Percentiles rank a stretch among this genome's conserved stretches.
phyloP scores from a whole-genome alignment of 2,888 invertebrate species.

The Ctena decussata region DNA sequence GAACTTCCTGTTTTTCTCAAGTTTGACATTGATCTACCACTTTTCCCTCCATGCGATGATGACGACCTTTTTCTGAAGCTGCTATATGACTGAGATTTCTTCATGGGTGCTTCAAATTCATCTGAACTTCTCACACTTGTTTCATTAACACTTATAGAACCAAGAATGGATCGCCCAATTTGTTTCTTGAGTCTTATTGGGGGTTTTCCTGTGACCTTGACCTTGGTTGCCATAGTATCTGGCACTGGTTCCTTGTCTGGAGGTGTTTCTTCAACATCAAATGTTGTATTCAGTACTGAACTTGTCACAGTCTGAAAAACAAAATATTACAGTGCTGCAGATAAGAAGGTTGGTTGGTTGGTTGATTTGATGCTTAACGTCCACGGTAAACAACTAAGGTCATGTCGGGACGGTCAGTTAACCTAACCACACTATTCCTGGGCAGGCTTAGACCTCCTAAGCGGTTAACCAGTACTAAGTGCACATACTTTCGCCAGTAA shows the following conservation, averaged over 20 bases:
- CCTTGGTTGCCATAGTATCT: neutral
- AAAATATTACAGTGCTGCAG: neutral
- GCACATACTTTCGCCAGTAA: too few relatives aligned
- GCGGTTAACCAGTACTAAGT: too few relatives aligned
- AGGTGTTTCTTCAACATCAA: slow-evolving; percentile 35
- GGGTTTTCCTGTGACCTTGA: slow-evolving; percentile 29
- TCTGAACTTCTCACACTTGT: slow-evolving; percentile 59
- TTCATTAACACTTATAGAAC: slow-evolving; percentile 27
- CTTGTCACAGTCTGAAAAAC: slow-evolving; percentile 39
- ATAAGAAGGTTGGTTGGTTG: too few relatives aligned
- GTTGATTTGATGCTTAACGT: too few relatives aligned
- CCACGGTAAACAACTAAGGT: too few relatives aligned
- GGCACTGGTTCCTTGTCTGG: neutral
- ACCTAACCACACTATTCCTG: too few relatives aligned
- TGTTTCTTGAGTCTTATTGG: slow-evolving; percentile 17
- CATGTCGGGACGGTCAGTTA: too few relatives aligned
- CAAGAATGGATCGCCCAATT: slow-evolving; percentile 18
- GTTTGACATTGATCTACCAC: slow-evolving; percentile 24
- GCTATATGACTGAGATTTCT: slow-evolving; percentile 43
- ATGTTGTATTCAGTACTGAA: slow-evolving; percentile 41
- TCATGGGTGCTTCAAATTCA: slow-evolving; percentile 65
- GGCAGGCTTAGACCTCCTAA: too few relatives aligned
- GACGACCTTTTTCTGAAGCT: slow-evolving; percentile 13
- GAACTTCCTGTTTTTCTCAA: slow-evolving; percentile 11
- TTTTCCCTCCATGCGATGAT: slow-evolving; percentile 29